A percentile compares a stretch with the other conserved stretches of the same genome.
phyloP scores from a whole-genome alignment of 2,888 invertebrate species.

The Ophioninae sp. region DNA sequence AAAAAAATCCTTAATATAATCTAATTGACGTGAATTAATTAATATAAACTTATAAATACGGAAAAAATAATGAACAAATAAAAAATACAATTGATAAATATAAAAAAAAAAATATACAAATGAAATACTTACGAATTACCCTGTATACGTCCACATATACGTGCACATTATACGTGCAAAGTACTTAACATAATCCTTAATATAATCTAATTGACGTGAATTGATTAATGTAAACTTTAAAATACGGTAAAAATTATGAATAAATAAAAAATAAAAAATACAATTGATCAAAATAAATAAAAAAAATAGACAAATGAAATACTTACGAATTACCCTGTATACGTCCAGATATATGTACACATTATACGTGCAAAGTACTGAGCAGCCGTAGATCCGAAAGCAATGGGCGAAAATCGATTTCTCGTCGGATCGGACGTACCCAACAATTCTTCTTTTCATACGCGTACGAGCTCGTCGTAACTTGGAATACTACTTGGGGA shows the following conservation, averaged over 20 bases:
- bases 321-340: background rate
- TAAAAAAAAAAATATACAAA: background rate
- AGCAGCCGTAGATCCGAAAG: background rate
- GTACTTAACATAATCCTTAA: too few relatives aligned
- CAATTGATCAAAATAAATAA: too few relatives aligned
- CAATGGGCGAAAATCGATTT: constrained; percentile 24
- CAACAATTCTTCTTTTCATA: background rate
- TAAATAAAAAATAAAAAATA: too few relatives aligned
- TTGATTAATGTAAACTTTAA: too few relatives aligned
- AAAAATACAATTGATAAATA: too few relatives aligned
- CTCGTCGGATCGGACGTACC: constrained; percentile 16
- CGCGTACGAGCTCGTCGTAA: constrained; percentile 16
- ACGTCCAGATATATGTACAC: background rate
- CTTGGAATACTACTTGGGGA: constrained; percentile 37
- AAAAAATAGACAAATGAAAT: background rate
- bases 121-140: background rate
- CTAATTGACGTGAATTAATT: too few relatives aligned
- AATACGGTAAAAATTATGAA: too few relatives aligned
- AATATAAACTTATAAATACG: too few relatives aligned
- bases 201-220: too few relatives aligned
- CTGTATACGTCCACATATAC: background rate
- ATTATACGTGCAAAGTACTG: background rate
- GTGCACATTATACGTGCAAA: background rate
- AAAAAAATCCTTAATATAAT: too few relatives aligned
- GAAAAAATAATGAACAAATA: too few relatives aligned